Evolutionary conservation across 1,140 invertebrate genomes (phyloP), one percentile per base, ranked within the genome.

Genomic region (Drosophila pandora): DNA sequence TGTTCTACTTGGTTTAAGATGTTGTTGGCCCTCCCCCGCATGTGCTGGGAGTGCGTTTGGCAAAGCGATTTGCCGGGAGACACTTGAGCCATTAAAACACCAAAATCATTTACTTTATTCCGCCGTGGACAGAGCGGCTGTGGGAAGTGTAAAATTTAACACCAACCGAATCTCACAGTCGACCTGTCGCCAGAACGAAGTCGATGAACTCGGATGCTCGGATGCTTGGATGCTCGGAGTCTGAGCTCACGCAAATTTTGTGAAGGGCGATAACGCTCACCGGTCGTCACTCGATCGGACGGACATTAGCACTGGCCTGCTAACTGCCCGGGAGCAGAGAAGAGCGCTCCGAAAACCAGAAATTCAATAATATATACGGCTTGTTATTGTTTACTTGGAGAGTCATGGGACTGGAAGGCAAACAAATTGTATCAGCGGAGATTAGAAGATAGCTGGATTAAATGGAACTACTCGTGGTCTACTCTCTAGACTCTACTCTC

Each of bases 1-100:
- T 87, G 82, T 87, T 88, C 83, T 88, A 87, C 79, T 87, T 88
- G 83, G 83, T 76, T 87, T 83, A 87, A 85, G 83, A 87, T 82
- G 82, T 75, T 87, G 73, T 80, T 75, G 63, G 69, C 41, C 21
- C 25, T 73, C 32, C 67, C 2, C 32, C 59, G 50, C 58, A 73
- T 74, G 56, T 74, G 53, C 25, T 64, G 57, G 57, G 68, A 52
- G 62, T 63, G 71, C 68, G 63, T 73, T 63, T 74, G 69, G 41
- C 60, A 55, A 63, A 63, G 49, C 69, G 71, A 57, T 74, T 73
- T 63, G 69, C 30, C n/a, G 8, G 64, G 52, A 37, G 47, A 58
- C 39, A 56, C 34, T 64, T 57, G 70, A 75, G 58, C 60, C 60
- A 75, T 75, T 75, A 75, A 75, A 74, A 75, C 65, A 61, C 39